phyloP scores from a whole-genome alignment of 2,888 invertebrate species.

The Lochmaea capreae region DNA sequence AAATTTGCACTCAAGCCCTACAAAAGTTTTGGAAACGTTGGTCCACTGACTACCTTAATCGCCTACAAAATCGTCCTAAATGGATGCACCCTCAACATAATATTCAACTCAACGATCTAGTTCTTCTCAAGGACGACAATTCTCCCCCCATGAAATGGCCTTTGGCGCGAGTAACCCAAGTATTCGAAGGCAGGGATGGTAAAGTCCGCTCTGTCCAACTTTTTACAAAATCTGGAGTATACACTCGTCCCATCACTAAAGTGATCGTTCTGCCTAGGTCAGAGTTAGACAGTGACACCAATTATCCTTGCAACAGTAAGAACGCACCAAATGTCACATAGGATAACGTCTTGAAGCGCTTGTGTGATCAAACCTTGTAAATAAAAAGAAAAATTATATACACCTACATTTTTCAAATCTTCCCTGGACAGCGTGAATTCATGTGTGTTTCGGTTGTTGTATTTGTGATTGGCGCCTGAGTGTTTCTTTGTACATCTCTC shows the following conservation, averaged over 20 bases:
- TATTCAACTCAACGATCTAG: constrained; percentile 14
- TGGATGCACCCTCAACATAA: constrained; percentile 17
- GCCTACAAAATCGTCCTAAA: constrained; percentile 17
- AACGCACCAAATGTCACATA: not conserved
- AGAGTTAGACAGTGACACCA: not conserved
- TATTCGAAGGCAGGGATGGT: constrained; percentile 14
- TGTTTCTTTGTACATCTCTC: too few relatives aligned
- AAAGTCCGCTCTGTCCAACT: constrained; percentile 16
- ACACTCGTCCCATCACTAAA: constrained; percentile 19
- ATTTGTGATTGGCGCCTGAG: too few relatives aligned
- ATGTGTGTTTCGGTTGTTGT: too few relatives aligned
- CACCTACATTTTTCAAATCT: too few relatives aligned
- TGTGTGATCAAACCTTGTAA: not conserved
- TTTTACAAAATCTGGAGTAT: constrained; percentile 9
- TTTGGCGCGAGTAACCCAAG: constrained; percentile 17
- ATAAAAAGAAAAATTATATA: too few relatives aligned
- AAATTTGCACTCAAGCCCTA: not conserved
- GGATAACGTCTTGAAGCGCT: too few relatives aligned
- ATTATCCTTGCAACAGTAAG: not conserved
- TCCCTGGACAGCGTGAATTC: too few relatives aligned
- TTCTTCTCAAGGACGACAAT: constrained; percentile 27
- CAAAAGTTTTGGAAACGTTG: constrained; percentile 26
- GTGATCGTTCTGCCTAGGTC: constrained; percentile 14
- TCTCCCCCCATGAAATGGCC: constrained; percentile 28
- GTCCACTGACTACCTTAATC: constrained; percentile 19